Percentiles rank a stretch among this genome's conserved stretches.
phyloP scores from a whole-genome alignment of 1,140 invertebrate species.

The Chionoecetes opilio region DNA sequence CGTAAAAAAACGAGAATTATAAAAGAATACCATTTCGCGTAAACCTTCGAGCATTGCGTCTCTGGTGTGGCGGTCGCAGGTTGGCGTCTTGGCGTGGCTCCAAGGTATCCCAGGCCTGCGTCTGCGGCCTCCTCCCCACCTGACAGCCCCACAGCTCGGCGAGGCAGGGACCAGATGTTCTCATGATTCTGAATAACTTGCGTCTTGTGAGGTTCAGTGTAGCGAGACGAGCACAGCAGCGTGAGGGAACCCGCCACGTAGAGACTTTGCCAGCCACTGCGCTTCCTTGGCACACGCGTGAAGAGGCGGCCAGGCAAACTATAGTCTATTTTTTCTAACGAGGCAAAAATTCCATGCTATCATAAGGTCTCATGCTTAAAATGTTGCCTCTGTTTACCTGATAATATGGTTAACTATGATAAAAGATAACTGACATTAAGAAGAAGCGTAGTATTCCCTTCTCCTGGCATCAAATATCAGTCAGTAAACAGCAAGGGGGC shows the following conservation, averaged over 20 bases:
- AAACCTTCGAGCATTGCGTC: not conserved
- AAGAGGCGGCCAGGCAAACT: not conserved
- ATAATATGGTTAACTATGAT: no score
- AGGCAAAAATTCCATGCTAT: no score
- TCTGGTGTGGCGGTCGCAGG: not conserved
- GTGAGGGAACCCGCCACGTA: no score
- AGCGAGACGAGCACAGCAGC: not conserved
- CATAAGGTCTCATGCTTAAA: no score
- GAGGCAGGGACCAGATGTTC: slow-evolving; percentile 31
- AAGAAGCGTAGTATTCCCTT: not conserved
- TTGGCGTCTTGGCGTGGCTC: slow-evolving; percentile 35
- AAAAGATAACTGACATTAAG: no score
- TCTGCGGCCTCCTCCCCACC: not conserved
- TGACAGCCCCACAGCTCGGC: not conserved
- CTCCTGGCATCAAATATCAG: no score
- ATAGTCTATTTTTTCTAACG: no score
- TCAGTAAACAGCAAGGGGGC: no score
- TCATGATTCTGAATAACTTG: slow-evolving; percentile 10
- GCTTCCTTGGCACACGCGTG: not conserved
- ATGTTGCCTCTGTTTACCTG: no score
- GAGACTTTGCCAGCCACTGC: not conserved
- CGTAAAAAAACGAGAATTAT: no score
- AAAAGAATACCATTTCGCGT: no score
- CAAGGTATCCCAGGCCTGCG: slow-evolving; percentile 42
- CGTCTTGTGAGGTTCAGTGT: slow-evolving; percentile 27